Evolutionary conservation across 2,888 invertebrate genomes (phyloP), one percentile per base, ranked within the genome.

Genomic region (Eupithecia tripunctaria): DNA sequence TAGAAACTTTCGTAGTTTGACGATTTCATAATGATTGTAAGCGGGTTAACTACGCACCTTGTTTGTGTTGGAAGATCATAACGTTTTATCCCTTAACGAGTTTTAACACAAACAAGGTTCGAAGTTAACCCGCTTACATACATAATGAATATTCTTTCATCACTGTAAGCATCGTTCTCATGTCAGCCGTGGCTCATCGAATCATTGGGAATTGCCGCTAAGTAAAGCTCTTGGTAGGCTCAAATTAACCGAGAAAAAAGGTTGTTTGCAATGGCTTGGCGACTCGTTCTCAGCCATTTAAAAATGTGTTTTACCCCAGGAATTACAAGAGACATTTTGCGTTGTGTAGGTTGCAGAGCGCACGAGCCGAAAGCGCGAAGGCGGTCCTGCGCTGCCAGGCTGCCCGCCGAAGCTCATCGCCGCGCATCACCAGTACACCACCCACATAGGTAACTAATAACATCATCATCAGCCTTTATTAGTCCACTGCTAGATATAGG

Each of bases 361-460:
- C 97, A 96, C 98, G 98, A 97, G 98, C 97, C 95, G 98, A 97
- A 98, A 98, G 95, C 97, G 98, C 95, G 98, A 98, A 95, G 98
- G 97, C 90, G 97, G 97, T 91, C 97, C 97, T 92, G 97, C 97
- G 94, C 94, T 96, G 87, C 96, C 96, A 91, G 97, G 97, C 95
- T 97, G 97, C 91, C 98, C 98, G 90, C 96, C 98, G 91, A 98
- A 98, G 94, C 97, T 98, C 95, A 96, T 97, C 94, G 96, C 97
- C 93, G 97, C 97, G 94, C 96, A 97, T 95, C 95, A 96, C 93
- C 96, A 96, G 89, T 95, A 96, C 95, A 91, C 96, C 92, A 91
- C 96, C 91, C 96, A 96, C 91, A 94, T 91, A 93, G 94, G 94
- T 93, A 60, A 59, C 5, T 27, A 14, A 59, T 25, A 25, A n/a